A percentile compares a stretch with the other conserved stretches of the same genome.
phyloP scores from a whole-genome alignment of 1,140 invertebrate genomes.

The Coenobita brevimanus region DNA sequence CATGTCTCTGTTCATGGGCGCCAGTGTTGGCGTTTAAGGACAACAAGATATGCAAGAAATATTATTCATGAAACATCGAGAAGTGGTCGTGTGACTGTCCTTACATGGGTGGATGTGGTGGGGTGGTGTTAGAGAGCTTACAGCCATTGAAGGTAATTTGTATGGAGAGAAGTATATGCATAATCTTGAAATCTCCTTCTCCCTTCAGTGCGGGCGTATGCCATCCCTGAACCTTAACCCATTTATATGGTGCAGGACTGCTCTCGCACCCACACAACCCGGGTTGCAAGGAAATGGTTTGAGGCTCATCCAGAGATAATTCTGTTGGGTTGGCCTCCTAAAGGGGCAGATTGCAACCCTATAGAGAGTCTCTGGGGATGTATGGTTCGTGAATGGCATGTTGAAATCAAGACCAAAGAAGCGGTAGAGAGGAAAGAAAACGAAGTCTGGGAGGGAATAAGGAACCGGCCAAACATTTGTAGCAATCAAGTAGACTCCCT shows the following conservation, averaged over 20 bases:
- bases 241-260: too few species aligned
- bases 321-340: too few species aligned
- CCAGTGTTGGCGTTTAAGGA: too few species aligned
- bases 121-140: slow-evolving; percentile 10
- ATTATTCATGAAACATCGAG: too few species aligned
- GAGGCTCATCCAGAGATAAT: too few species aligned
- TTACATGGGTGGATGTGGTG: background rate
- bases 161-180: slow-evolving; percentile 2
- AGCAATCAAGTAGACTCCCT: slow-evolving; percentile 7
- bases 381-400: slow-evolving; percentile 9
- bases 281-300: too few species aligned
- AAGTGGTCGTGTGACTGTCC: too few species aligned
- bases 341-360: too few species aligned
- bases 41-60: too few species aligned
- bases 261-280: too few species aligned
- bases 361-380: too few species aligned
- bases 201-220: slow-evolving; percentile 7
- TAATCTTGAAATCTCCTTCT: slow-evolving; percentile 5
- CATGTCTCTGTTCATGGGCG: too few species aligned
- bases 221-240: background rate
- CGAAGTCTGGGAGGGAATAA: background rate
- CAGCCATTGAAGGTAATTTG: slow-evolving; percentile 9
- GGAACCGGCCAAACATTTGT: slow-evolving; percentile 6
- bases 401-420: background rate
- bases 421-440: background rate